Base-by-base conservation (phyloP, 2,113 vertebrate genomes). In the Pedetes capensis region DNA sequence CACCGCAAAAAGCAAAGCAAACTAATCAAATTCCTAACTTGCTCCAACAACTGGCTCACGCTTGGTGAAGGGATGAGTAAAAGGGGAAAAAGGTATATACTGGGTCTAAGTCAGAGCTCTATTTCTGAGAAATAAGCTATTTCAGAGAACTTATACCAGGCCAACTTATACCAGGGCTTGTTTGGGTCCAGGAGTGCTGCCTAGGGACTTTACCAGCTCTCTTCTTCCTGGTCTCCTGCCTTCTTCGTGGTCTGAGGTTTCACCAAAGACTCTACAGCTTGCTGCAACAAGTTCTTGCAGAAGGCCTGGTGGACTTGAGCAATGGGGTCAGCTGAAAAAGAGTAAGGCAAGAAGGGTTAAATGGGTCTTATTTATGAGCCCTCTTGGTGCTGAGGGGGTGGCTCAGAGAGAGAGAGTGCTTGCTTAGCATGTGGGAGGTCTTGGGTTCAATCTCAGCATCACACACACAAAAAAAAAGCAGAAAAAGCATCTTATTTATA, bases 231-330 rank as follows among this genome's bases (percentile, higher is more conserved):
- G 57, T 97, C 98, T 1, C 74, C 89, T 55, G 96, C 68, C 95
- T 97, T 97, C 78, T 98, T 98, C 68, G 97, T 97, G 14, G 98
- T 96, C 94, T 98, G 98, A 9, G 99, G 99, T 80, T 99, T 99
- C 97, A 99, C 99, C 0, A 99, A 98, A 0, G 99, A 99, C 97
- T 99, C 99, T 89, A 99, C 98, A 0, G 99, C 99, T 98, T 98
- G 98, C 95, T 99, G 99, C 49, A 99, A 96, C 59, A 99, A 98
- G 96, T 99, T 99, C 98, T 99, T 99, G 98, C 99, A 99, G 98
- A 99, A 99, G 0, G 99, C 99, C 96, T 99, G 99, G 97, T 99
- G 99, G 88, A 99, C 99, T 97, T 99, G 99, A 51, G 99, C 99
- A 2, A 99, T 98, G 92, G 99, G 99, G 97, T 99, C 99, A 3